These are phyloP conservation scores for Diorhabda carinulata DNA, from an alignment of 1,140 invertebrate genomes.

Conservation along the genomic window DNA sequence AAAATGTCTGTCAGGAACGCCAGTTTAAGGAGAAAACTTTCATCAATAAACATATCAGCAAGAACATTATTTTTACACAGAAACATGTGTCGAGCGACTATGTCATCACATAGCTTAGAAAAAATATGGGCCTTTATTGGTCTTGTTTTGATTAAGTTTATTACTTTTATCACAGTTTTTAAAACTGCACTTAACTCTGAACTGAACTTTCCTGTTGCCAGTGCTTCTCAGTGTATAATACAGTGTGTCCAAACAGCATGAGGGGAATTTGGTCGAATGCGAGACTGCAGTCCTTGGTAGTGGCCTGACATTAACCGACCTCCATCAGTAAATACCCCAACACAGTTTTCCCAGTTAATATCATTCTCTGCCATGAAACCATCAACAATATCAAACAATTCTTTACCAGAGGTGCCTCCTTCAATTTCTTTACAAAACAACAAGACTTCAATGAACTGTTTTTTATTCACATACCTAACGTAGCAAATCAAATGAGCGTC, in stretches of 20 bases:
- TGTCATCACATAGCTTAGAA: conserved; percentile 24
- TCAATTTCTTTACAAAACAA: neutral
- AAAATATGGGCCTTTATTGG: conserved; percentile 22
- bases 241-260: conserved; percentile 30
- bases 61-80: conserved; percentile 6
- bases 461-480: conserved; percentile 24
- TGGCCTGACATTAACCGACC: conserved; percentile 32
- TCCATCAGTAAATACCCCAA: too few relatives aligned
- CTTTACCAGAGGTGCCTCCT: conserved; percentile 20
- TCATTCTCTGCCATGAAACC: conserved; percentile 24
- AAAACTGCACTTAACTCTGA: conserved; percentile 21
- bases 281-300: conserved; percentile 34
- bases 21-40: too few relatives aligned
- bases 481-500: conserved; percentile 21
- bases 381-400: conserved; percentile 37
- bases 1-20: neutral
- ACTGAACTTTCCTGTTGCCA: conserved; percentile 14
- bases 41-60: conserved; percentile 8
- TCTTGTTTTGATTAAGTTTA: conserved; percentile 28
- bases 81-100: conserved; percentile 27
- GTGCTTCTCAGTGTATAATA: conserved; percentile 17
- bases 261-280: conserved; percentile 29
- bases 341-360: too few relatives aligned
- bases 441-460: conserved; percentile 23
- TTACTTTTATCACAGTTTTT: conserved; percentile 21